Conservation (phyloP, 2,113 vertebrate genomes). For the Pedionomus torquatus region DNA sequence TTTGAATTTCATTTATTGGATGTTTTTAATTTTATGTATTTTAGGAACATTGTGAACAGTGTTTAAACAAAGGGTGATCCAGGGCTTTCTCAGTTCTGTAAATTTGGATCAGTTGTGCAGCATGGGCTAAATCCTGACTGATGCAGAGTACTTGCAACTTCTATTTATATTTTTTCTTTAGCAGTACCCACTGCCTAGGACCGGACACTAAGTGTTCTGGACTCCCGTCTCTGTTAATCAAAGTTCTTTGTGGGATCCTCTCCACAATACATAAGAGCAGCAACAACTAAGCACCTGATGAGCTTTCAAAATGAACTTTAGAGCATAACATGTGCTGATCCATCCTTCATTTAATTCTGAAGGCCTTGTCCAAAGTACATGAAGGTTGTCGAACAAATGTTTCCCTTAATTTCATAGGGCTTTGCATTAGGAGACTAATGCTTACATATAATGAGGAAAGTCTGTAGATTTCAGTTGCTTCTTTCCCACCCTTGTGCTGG, state of each 20-base stretch:
- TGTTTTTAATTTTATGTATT: slow-evolving; percentile 68
- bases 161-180: background rate
- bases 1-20: slow-evolving; percentile 70
- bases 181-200: background rate
- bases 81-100: slow-evolving; percentile 31
- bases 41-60: slow-evolving; percentile 50
- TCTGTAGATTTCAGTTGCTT: background rate
- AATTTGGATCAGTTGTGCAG: background rate
- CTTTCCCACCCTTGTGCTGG: background rate
- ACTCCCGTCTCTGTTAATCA: background rate
- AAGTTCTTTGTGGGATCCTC: background rate
- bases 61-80: slow-evolving; percentile 60
- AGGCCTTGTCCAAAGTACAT: background rate
- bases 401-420: background rate
- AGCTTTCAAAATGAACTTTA: background rate
- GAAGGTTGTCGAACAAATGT: background rate
- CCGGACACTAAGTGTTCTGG: background rate
- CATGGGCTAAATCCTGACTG: background rate
- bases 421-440: background rate
- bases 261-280: background rate
- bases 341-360: background rate
- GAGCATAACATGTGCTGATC: background rate
- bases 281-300: background rate
- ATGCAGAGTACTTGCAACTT: background rate
- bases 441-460: background rate